Evolutionary conservation across 2,113 vertebrate genomes (phyloP).

Genomic region (Melanerpes formicivorus): DNA sequence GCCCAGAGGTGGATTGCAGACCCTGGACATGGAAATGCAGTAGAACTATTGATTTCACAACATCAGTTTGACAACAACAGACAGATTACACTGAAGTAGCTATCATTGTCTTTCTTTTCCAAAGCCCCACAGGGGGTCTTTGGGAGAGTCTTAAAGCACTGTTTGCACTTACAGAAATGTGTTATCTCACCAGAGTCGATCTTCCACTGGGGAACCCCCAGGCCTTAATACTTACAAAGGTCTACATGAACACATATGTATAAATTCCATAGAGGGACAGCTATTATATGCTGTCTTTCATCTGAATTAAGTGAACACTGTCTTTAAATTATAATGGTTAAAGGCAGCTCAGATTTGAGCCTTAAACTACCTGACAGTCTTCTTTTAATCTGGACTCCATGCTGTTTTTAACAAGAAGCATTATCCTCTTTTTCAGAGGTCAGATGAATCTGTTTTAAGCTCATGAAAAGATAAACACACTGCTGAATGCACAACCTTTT

Average conservation of each 20-base stretch:
- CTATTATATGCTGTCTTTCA: not conserved
- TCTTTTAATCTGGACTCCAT: conserved; percentile 40
- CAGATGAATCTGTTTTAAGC: conserved; percentile 77
- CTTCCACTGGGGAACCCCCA: not conserved
- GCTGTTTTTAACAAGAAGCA: conserved; percentile 66
- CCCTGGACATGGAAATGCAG: not conserved
- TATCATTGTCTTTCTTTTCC: not conserved
- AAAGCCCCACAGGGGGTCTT: not conserved
- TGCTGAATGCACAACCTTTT: conserved; percentile 58
- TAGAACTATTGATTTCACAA: not conserved
- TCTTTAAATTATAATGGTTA: conserved; percentile 31
- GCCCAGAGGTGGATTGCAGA: not conserved
- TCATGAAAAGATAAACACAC: conserved; percentile 74
- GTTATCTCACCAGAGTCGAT: not conserved
- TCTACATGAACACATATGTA: not conserved
- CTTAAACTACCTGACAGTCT: not conserved
- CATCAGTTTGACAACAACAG: not conserved
- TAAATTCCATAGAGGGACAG: not conserved
- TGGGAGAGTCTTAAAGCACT: not conserved
- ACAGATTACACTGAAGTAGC: not conserved
- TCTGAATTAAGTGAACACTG: not conserved
- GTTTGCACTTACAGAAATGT: not conserved
- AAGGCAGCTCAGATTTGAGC: conserved; percentile 26
- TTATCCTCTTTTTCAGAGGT: conserved; percentile 71
- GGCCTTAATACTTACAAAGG: not conserved